Base-by-base conservation (phyloP, 2,797 vertebrate genomes). In the Eupleurogrammus muticus region DNA sequence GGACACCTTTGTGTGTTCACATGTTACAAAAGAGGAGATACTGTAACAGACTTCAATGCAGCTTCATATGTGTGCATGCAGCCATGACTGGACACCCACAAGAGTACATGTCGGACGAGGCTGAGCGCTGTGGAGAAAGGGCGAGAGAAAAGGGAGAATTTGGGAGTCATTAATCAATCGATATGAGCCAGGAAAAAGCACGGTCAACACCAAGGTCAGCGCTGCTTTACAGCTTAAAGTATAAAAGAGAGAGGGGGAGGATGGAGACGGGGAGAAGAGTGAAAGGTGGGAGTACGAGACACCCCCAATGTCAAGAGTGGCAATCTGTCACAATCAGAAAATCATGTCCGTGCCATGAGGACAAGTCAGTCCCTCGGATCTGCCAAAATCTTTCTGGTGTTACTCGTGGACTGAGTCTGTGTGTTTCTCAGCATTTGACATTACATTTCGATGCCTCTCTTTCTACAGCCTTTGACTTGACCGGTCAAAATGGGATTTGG, bases 91-190 rank as follows among this genome's bases (percentile, higher is more conserved):
- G 49, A 56, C 70, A 55, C 66, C 55, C 47, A 14, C 14, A 5
- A 55, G 16, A 36, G 35, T 7, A 50, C 42, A 53, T 35, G 9
- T 1, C 5, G 21, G 23, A 58, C 19, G 46, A 57, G 47, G 57
- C 1, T 36, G 47, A 16, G 56, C 8, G 3, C 40, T 17, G 16
- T 44, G 40, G 16, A 24, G 17, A 35, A 32, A 12, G 38, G 48
- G 40, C 19, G 48, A 8, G 36, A 20, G 44, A 14, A 44, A 9
- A n/a, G 14, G 12, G 20, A 48, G 52, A 48, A 67, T 46, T 67
- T 64, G 8, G 52, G 63, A 73, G 81, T 59, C 66, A 83, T 87
- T 87, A 86, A 86, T 88, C 78, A 86, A 85, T 82, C 50, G 52
- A 66, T 75, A 62, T 54, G 57, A 54, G 71, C 57, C 16, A 20